Base-by-base conservation (phyloP, 2,113 vertebrate species). In the Phasianus colchicus region DNA sequence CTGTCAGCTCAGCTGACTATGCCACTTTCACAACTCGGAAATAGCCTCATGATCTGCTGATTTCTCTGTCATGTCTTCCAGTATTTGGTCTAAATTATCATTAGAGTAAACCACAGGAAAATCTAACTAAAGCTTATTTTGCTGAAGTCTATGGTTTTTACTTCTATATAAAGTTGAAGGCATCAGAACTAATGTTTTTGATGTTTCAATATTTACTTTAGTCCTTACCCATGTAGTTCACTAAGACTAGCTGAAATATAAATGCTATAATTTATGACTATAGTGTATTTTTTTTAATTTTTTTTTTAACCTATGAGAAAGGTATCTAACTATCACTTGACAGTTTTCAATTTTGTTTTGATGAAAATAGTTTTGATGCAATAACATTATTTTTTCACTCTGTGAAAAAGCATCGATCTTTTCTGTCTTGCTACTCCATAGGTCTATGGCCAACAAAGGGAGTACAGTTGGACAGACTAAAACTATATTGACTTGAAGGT, bases 21-120 rank as follows among this genome's bases (percentile, higher is more conserved):
- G 65, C 98, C 94, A 32, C 90, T 98, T 98, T 66, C 97, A 98
- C 74, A 97, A 95, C 94, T 98, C 96, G 29, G 98, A 98, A 93
- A 98, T 95, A 92, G 97, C 98, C 69, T 98, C 97, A 17, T 98
- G 97, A 98, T 63, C 63, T 58, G 78, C 2, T 5, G 21, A 64
- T 60, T 69, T 34, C 47, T 45, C 42, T 57, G 45, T n/a, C 72
- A 57, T 38, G 42, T 75, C 48, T 74, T 38, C 45, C 8, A 83
- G 36, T 34, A 32, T 55, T 76, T 38, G 20, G 50, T 54, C 64
- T 45, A 43, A 55, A 64, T 52, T 70, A 50, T 15, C 54, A 63
- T 15, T 34, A 63, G 21, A 75, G 34, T 25, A 24, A 25, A 36
- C 6, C 34, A 63, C 36, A 63, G 27, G 14, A 38, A 38, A 10